Evolutionary conservation across 2,113 vertebrate genomes (phyloP).

Genomic region (Upupa epops): DNA sequence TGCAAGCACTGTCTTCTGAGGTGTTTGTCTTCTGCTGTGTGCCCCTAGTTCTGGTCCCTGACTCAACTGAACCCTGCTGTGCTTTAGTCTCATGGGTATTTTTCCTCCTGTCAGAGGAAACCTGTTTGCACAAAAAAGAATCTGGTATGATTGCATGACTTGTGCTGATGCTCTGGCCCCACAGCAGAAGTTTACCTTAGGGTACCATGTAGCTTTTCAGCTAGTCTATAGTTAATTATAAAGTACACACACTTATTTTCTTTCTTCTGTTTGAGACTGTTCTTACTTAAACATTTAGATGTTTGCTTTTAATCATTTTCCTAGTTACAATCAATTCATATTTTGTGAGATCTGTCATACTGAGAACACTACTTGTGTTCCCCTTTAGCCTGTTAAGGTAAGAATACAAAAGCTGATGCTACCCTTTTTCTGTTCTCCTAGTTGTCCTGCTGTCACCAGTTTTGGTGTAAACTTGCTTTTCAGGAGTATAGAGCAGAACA

Average conservation of each 20-base stretch:
- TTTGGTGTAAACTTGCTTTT: fast-evolving
- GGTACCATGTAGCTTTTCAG: neutral
- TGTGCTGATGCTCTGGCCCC: fast-evolving
- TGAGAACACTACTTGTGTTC: neutral
- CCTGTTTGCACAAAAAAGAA: neutral
- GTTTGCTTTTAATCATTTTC: neutral
- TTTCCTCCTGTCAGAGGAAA: neutral
- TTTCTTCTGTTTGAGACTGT: neutral
- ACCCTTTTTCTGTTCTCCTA: neutral
- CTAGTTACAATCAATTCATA: neutral
- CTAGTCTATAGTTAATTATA: neutral
- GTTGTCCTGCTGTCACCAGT: neutral
- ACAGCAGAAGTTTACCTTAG: neutral
- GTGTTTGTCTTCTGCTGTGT: neutral
- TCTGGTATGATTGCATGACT: neutral
- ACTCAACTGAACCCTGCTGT: neutral
- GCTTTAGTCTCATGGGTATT: neutral
- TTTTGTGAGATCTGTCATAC: neutral
- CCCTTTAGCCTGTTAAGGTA: neutral
- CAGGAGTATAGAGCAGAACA: neutral
- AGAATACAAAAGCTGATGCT: neutral
- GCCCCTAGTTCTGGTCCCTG: neutral
- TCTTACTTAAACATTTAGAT: neutral
- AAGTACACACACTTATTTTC: neutral
- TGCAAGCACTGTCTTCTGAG: neutral